Evolutionary conservation across 2,888 invertebrate genomes (phyloP), one percentile per base, ranked within the genome.

Genomic region (Tholera decimalis): DNA sequence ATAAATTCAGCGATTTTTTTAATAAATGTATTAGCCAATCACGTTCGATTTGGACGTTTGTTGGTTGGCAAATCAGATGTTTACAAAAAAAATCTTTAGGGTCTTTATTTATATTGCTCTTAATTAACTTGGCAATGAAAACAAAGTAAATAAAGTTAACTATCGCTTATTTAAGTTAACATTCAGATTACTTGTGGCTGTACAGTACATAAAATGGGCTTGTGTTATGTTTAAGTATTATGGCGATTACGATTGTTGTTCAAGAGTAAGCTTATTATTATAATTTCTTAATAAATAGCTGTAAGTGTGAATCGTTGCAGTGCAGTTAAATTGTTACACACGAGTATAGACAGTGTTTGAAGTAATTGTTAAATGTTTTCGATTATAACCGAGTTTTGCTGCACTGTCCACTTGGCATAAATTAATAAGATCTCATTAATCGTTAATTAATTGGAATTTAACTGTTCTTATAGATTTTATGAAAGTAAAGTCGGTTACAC

Each of bases 341-440:
- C 44, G 20, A 53, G 33, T 35, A 20, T 47, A 53, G 35, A 50
- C 59, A 57, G 60, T 62, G 64, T 61, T 54, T 37, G 28, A 64
- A 44, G 55, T 76, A 56, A 67, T 69, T 73, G 55, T 64, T 67
- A 55, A 65, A 41, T 44, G 33, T 74, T 65, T 50, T 73, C 65
- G 55, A 58, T 70, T 57, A 57, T 33, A 57, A 53, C 63, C 18
- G 37, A 65, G 65, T 60, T 72, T 69, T 61, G 62, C 79, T 79
- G 77, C 80, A 80, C 82, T 83, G 83, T 78, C 69, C 77, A 76
- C 70, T 83, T 83, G 77, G 83, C 81, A 82, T 85, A 84, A 85
- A 80, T 81, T 76, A 84, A 82, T 77, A 81, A 89, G 90, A 90
- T 90, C 90, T 90, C 90, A 90, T 88, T 90, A 88, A 86, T 85